A percentile compares a stretch with the other conserved stretches of the same genome.
These are phyloP conservation scores for Morone saxatilis DNA, from an alignment of 2,113 vertebrate species.

Conservation along the genomic window DNA sequence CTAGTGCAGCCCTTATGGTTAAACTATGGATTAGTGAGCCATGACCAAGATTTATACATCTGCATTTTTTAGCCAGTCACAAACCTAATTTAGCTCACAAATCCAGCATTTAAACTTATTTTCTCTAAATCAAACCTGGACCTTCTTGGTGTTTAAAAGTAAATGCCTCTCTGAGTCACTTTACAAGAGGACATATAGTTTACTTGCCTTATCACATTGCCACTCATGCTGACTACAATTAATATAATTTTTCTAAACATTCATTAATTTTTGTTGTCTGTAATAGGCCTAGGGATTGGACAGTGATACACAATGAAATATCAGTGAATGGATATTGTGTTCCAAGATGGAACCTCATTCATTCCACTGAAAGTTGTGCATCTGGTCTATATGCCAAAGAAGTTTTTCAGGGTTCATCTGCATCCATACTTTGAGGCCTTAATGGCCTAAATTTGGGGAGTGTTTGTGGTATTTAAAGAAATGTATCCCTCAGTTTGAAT, in stretches of 20 bases:
- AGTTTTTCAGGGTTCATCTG: not conserved
- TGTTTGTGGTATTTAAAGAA: too few relatives aligned
- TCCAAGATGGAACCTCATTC: not conserved
- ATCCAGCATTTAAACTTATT: slow-evolving; percentile 1
- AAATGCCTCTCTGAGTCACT: slow-evolving; percentile 1
- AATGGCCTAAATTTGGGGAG: not conserved
- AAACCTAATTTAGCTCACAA: slow-evolving; percentile 1
- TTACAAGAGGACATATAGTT: too few relatives aligned
- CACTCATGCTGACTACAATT: not conserved
- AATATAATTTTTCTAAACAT: not conserved
- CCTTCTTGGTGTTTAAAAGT: not conserved
- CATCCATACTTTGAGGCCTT: not conserved
- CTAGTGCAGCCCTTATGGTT: not conserved
- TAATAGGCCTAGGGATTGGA: not conserved
- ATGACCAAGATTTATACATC: slow-evolving; percentile 10
- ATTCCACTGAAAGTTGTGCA: not conserved
- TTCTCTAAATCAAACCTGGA: not conserved
- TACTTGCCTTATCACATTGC: not conserved
- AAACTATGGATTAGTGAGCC: slow-evolving; percentile 30
- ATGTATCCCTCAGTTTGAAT: too few relatives aligned
- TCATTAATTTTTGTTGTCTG: too few relatives aligned
- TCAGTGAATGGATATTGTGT: not conserved
- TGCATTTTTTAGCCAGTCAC: slow-evolving; percentile 2
- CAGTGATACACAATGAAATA: not conserved
- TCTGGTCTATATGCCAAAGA: not conserved